Conservation (phyloP, 2,113 vertebrate genomes). For the Machaerirhynchus nigripectus region DNA sequence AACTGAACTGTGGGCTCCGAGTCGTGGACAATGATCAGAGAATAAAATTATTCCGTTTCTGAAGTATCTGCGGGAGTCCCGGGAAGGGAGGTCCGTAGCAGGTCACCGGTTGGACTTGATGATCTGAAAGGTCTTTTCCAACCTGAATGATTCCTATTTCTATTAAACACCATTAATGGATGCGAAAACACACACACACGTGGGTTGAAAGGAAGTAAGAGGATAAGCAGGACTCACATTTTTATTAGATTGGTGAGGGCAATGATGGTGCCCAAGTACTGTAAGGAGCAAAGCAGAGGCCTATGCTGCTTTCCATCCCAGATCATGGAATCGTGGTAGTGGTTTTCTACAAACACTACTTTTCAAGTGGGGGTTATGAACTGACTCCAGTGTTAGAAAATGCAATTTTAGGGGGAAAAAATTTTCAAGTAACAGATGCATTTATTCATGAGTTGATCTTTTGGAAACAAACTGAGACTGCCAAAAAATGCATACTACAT, state of each 20-base stretch:
- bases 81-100: background rate
- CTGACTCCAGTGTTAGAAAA: background rate
- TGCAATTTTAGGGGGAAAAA: background rate
- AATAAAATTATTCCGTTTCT: background rate
- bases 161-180: background rate
- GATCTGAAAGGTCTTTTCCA: background rate
- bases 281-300: background rate
- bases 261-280: background rate
- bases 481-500: background rate
- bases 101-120: background rate
- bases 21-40: background rate
- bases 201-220: background rate
- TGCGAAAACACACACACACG: background rate
- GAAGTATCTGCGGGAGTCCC: background rate
- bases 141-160: background rate
- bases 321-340: accelerated
- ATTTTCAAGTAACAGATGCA: background rate
- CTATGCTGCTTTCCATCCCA: background rate
- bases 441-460: background rate
- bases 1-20: background rate
- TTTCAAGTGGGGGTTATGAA: background rate
- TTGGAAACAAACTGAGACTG: background rate
- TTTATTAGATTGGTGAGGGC: background rate
- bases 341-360: background rate
- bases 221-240: background rate